phyloP scores from a whole-genome alignment of 2,888 invertebrate species.

The Nymphalis polychloros region DNA sequence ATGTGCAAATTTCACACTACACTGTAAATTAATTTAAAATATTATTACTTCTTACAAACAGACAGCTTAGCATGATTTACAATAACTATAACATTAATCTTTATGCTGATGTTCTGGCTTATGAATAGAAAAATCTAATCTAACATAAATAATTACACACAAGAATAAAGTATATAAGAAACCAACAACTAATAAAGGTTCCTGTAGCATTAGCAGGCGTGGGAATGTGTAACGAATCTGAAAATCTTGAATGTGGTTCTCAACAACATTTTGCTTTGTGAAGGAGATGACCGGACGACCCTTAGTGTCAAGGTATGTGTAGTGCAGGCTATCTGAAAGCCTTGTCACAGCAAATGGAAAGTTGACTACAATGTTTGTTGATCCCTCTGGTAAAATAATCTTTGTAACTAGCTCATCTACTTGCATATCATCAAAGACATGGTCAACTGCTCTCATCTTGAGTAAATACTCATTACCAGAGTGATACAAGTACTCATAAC shows the following conservation, averaged over 20 bases:
- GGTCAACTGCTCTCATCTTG: constrained; percentile 97
- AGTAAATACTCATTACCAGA: constrained; percentile 90
- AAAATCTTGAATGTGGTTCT: constrained; percentile 98
- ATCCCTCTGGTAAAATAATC: constrained; percentile 96
- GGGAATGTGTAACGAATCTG: constrained; percentile 94
- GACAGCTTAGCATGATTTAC: constrained; percentile 38
- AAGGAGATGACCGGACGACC: constrained; percentile 95
- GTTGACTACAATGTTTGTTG: constrained; percentile 89
- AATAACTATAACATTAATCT: constrained; percentile 60
- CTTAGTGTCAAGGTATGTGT: constrained; percentile 96
- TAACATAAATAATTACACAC: constrained; percentile 94
- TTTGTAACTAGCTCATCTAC: constrained; percentile 94
- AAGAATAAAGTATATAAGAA: constrained; percentile 95
- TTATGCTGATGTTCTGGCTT: constrained; percentile 84
- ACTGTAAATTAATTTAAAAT: constrained; percentile 21
- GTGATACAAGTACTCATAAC: constrained; percentile 96
- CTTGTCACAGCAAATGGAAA: constrained; percentile 91
- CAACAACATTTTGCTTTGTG: constrained; percentile 92
- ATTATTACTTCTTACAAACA: constrained; percentile 4
- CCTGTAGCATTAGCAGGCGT: constrained; percentile 92
- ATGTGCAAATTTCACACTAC: constrained; percentile 20
- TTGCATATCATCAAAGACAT: constrained; percentile 97
- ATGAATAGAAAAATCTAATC: constrained; percentile 97
- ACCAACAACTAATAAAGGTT: constrained; percentile 93
- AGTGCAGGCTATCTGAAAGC: constrained; percentile 88